These are phyloP conservation scores for Brienomyrus longianalis DNA, from an alignment of 2,113 vertebrate species.

Conservation along the genomic window DNA sequence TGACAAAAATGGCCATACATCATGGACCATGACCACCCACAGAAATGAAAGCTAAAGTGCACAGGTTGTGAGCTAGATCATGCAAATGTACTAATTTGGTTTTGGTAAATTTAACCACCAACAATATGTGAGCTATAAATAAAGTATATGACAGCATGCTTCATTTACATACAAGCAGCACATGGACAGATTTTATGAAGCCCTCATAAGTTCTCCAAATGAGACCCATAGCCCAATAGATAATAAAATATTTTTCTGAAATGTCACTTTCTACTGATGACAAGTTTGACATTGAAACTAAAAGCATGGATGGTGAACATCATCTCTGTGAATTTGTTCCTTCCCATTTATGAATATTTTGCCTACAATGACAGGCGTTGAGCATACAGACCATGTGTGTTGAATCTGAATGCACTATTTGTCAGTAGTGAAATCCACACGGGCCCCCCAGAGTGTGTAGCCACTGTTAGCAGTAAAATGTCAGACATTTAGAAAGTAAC, in stretches of 20 bases:
- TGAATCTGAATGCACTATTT: neutral
- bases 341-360: neutral
- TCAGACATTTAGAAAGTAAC: neutral
- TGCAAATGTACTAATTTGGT: neutral
- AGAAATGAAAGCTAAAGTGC: neutral
- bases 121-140: neutral
- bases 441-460: neutral
- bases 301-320: neutral
- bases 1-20: neutral
- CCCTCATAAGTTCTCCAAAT: neutral
- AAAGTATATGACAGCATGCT: neutral
- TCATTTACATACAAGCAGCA: neutral
- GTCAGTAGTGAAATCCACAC: neutral
- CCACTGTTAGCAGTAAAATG: neutral
- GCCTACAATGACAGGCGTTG: neutral
- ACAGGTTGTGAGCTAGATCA: neutral
- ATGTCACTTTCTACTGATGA: neutral
- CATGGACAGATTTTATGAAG: neutral
- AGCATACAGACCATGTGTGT: neutral
- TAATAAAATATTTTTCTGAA: neutral
- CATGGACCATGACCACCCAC: neutral
- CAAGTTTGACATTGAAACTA: neutral
- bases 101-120: neutral
- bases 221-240: neutral
- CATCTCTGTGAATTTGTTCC: neutral